Base-by-base conservation (phyloP, 2,797 vertebrate species). In the Anomalospiza imberbis region DNA sequence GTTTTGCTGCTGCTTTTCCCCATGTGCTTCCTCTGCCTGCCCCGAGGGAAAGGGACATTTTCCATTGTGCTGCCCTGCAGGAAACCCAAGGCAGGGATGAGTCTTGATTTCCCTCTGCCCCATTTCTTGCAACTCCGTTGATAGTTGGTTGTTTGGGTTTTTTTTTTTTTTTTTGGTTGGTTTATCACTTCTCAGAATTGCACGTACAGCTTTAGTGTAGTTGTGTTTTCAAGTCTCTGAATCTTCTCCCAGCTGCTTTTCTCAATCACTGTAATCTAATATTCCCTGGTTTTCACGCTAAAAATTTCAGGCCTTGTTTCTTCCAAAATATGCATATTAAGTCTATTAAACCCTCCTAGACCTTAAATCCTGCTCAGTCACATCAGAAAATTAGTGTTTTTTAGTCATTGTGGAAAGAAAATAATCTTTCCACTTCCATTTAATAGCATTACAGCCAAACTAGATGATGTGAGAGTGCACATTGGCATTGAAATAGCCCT, bases 311-410 rank as follows among this genome's bases (percentile, higher is more conserved):
- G 67, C 10, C 31, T 74, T 25, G 1, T 73, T 92, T 93, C 79
- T 94, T 91, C 88, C 86, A 94, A 87, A 93, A 94, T 60, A 90
- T 36, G 70, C 80, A 86, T 73, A 86, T 81, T 91, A 95, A 86
- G 83, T 47, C 29, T 63, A 50, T 84, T 85, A 77, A 80, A 42
- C 1, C 13, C 24, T 57, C 34, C 53, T 88, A 65, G 68, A 72
- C 55, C 40, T 84, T 81, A 86, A 94, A 61, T 29, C 25, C 32
- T 71, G 6, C 34, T 81, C 82, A 61, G 19, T 60, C 54, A 78
- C 79, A 90, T 91, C 42, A 89, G 77, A 91, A 91, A 94, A 90
- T 60, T 38, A 83, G 78, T 9, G 5, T 0, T 10, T 58, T 94
- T 91, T 63, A 93, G 40, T 60, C 71, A 17, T 48, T 60, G 25